Evolutionary conservation across 2,113 vertebrate genomes (phyloP), one percentile per base, ranked within the genome.

Genomic region (Lanius collurio): DNA sequence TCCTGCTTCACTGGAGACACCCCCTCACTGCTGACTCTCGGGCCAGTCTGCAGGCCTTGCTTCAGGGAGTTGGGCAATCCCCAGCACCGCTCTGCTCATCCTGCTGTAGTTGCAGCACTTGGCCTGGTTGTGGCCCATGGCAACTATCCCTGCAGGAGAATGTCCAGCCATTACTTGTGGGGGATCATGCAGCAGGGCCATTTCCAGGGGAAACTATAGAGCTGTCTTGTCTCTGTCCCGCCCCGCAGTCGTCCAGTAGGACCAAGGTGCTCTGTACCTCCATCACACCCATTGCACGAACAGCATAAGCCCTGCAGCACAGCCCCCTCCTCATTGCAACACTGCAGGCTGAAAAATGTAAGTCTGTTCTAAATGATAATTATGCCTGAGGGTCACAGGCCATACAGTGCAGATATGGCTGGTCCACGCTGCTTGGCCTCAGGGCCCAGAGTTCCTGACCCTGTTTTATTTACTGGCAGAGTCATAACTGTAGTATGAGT

Each of bases 171-270:
- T 53, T n/a, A 7, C 15, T 5, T 44, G 7, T 2, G 16, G 23
- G 31, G 7, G 17, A 56, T 50, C 30, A 3, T 9, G 20, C 8
- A 15, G 52, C 27, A 42, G 33, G 46, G 41, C 46, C 56, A 31
- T 22, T 69, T 50, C 50, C 76, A 65, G 46, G 5, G 35, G 19
- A 49, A 56, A 11, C 22, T 31, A 14, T 0, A 17, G 85, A 70
- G 30, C 31, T 39, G 33, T n/a, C 11, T 33, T 26, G 53, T 16
- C 49, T 76, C 44, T 0, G 0, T 52, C 31, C 28, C 1, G 0
- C 15, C 17, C 28, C 0, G 0, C 41, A 14, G 55, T n/a, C 60
- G 30, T 68, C 35, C 53, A 60, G 47, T 4, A 3, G 50, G 33
- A 46, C 26, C 44, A 4, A 33, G 47, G 41, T 37, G 49, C 67